Evolutionary conservation across 1,140 invertebrate species (phyloP), one percentile per base, ranked within the genome.

Genomic region (Anastrepha obliqua): DNA sequence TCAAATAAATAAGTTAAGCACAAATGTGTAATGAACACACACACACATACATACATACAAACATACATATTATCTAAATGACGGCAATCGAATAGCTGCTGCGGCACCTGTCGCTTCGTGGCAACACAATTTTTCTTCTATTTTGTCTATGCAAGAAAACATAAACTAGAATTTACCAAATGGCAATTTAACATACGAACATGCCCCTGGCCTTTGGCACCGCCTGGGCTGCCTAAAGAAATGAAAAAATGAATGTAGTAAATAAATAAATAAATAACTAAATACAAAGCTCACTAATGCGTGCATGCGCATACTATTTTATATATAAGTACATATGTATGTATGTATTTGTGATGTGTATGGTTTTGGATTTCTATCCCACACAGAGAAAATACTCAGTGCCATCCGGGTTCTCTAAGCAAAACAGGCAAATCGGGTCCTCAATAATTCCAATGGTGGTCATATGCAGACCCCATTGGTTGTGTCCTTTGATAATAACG

Each of bases 31-130:
- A 29, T 29, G 29, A 64, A 5, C 55, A 58, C 55, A 58, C 13
- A 58, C 2, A 58, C 55, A 58, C 13, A n/a, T n/a, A 58, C 55
- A 58, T 58, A 58, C 13, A 58, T 58, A 58, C 13, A 2, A 42
- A 67, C 29, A 67, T 39, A 67, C 65, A 67, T 39, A 67, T 67
- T 67, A 39, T 67, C 11, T 2, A 74, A 74, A 74, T 74, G 67
- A 74, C 44, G 42, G 42, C 67, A 74, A 74, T 74, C 67, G 67
- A 44, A 74, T 74, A 17, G 42, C 42, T 6, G 67, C 67, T 74
- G 67, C 39, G 67, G 67, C 67, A 74, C 67, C 67, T 74, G 67
- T 74, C 67, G 67, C 67, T 74, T 44, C 67, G 44, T 74, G 39
- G 67, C 67, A 74, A 44, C 67, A 17, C 39, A 44, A 47, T 42